These are phyloP conservation scores for Sinhomidia bicolor DNA, from an alignment of 2,888 invertebrate genomes.

Conservation along the genomic window DNA sequence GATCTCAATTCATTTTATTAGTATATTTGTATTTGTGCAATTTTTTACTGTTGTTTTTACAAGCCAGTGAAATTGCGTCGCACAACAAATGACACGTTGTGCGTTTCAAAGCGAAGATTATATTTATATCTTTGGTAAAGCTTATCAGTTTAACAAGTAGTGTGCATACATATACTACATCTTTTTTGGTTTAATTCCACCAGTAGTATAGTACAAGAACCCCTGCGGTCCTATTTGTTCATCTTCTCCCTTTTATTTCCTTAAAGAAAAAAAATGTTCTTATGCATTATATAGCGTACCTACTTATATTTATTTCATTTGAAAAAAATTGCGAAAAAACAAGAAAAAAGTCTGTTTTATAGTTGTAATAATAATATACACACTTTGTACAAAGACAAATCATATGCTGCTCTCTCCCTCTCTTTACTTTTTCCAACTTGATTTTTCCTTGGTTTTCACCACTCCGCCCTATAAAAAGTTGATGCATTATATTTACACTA, in stretches of 20 bases:
- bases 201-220: slow-evolving; percentile 50
- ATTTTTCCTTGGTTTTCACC: slow-evolving; percentile 22
- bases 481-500: not conserved
- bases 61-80: too few species aligned
- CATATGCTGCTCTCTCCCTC: not conserved
- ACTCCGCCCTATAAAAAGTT: not conserved
- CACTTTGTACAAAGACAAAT: too few species aligned
- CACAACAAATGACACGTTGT: too few species aligned
- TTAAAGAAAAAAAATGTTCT: not conserved
- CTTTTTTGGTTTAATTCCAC: slow-evolving; percentile 20
- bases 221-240: slow-evolving; percentile 46
- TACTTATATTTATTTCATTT: not conserved
- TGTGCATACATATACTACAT: not conserved
- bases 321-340: not conserved
- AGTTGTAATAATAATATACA: too few species aligned
- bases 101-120: too few species aligned
- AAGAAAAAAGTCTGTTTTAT: not conserved
- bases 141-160: too few species aligned
- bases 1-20: too few species aligned
- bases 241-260: not conserved
- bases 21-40: too few species aligned
- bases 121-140: too few species aligned
- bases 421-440: slow-evolving; percentile 16
- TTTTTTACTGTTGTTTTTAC: too few species aligned
- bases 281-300: too few species aligned